phyloP scores from a whole-genome alignment of 2,113 vertebrate species.

The Pelecanus crispus region DNA sequence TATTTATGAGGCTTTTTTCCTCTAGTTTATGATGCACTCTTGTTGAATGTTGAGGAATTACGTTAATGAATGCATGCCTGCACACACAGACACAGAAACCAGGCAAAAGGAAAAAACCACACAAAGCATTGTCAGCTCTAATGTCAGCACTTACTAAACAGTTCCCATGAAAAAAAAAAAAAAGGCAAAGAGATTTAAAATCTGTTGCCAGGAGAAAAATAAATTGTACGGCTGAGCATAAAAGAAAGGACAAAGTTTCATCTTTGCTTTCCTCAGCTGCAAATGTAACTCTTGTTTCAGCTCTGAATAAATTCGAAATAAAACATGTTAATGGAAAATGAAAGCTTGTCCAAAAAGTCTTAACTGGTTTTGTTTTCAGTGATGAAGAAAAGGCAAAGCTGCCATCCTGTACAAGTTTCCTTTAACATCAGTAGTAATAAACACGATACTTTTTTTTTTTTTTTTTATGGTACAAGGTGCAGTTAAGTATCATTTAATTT shows the following conservation, averaged over 20 bases:
- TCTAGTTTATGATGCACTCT: conserved; percentile 68
- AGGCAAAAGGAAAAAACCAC: conserved; percentile 56
- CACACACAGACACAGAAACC: conserved; percentile 78
- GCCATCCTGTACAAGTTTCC: background rate
- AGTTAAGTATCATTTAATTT: background rate
- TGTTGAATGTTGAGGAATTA: conserved; percentile 77
- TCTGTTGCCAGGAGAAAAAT: conserved; percentile 73
- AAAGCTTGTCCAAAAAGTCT: background rate
- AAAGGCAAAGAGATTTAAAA: conserved; percentile 54
- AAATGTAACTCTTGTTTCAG: conserved; percentile 52
- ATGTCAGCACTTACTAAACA: conserved; percentile 63
- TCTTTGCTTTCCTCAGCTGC: conserved; percentile 54
- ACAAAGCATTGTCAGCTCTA: conserved; percentile 66
- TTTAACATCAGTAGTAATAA: background rate
- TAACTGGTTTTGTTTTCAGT: background rate
- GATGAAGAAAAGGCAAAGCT: background rate
- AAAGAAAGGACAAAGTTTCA: conserved; percentile 68
- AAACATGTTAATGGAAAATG: conserved; percentile 46
- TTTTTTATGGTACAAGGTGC: background rate
- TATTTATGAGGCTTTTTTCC: conserved; percentile 76
- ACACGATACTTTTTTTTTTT: background rate
- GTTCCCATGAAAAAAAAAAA: conserved; percentile 71
- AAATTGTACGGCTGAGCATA: conserved; percentile 57
- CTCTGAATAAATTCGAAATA: conserved; percentile 34
- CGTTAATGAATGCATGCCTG: conserved; percentile 86